A percentile compares a stretch with the other conserved stretches of the same genome.
Evolutionary conservation across 1,140 invertebrate genomes (phyloP).

Genomic region (Papilio dardanus): DNA sequence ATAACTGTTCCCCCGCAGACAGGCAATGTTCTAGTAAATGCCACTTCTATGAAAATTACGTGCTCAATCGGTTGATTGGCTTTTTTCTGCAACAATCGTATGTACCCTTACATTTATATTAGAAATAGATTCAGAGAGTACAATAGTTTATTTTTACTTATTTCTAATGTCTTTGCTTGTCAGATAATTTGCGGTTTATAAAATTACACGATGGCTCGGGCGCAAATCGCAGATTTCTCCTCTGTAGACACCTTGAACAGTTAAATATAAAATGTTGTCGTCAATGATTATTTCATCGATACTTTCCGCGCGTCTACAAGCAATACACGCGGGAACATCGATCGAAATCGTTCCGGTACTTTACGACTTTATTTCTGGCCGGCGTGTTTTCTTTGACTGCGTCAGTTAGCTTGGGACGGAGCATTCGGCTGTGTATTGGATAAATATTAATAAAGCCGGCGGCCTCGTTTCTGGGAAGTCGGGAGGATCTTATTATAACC

Average conservation of each 20-base stretch:
- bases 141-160: not conserved
- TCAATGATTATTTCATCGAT: constrained; percentile 48
- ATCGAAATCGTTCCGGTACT: constrained; percentile 78
- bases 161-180: not conserved
- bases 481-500: constrained; percentile 82
- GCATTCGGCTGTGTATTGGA: constrained; percentile 76
- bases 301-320: constrained; percentile 73
- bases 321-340: constrained; percentile 74
- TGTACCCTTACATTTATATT: constrained; percentile 9
- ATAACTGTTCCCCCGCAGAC: constrained; percentile 57
- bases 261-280: constrained; percentile 30
- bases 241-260: constrained; percentile 6
- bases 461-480: constrained; percentile 81
- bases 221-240: not conserved
- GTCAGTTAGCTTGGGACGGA: constrained; percentile 77
- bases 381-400: constrained; percentile 79
- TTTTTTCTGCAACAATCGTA: constrained; percentile 42
- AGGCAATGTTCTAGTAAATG: constrained; percentile 70
- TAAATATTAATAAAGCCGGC: constrained; percentile 82
- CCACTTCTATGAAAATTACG: constrained; percentile 58
- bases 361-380: constrained; percentile 81
- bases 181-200: not conserved
- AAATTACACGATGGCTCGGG: not conserved
- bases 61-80: constrained; percentile 55
- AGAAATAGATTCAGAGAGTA: not conserved